Base-by-base conservation (phyloP, 1,140 invertebrate species). In the Bombus pascuorum region DNA sequence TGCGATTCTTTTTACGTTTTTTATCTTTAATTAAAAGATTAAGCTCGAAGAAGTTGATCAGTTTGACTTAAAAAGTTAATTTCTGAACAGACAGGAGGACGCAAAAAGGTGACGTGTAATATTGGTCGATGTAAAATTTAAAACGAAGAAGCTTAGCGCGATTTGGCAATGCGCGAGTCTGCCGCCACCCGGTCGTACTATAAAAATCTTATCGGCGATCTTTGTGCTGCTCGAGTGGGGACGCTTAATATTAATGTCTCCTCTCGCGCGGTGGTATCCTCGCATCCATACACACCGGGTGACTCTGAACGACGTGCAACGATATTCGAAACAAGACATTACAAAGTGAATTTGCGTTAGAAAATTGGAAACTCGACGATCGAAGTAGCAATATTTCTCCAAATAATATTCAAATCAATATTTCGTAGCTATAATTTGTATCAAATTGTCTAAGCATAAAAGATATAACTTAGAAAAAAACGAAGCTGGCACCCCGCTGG, bases 221-320 rank as follows among this genome's bases (percentile, higher is more conserved):
- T 91, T 87, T 53, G 57, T 72, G 87, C 85, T 32, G 70, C 78
- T 75, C 73, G 86, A 81, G 89, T 92, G 86, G 86, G 87, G 89
- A 92, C 86, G 89, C 88, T 93, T 92, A 91, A 92, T 92, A 93
- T 93, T 93, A 93, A 93, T 92, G 91, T 93, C 90, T 92, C 89
- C 81, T 91, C 88, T 91, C 88, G 85, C 86, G 87, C 87, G 66
- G 86, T 84, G 87, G 86, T 91, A 92, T 91, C 86, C 81, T 76
- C 86, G 89, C 81, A 78, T 88, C 85, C 86, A 62, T 83, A 81
- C 87, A 91, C 91, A 93, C 83, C 92, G 91, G 89, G 87, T 92
- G 90, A 18, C 70, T 59, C 47, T 28, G 12, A 18, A 47, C 3
- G 2, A 62, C 59, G 28, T 5, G 28, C 28, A 62, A 62, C 59